Evolutionary conservation across 2,113 vertebrate species (phyloP).

Genomic region (Heterochromis multidens): DNA sequence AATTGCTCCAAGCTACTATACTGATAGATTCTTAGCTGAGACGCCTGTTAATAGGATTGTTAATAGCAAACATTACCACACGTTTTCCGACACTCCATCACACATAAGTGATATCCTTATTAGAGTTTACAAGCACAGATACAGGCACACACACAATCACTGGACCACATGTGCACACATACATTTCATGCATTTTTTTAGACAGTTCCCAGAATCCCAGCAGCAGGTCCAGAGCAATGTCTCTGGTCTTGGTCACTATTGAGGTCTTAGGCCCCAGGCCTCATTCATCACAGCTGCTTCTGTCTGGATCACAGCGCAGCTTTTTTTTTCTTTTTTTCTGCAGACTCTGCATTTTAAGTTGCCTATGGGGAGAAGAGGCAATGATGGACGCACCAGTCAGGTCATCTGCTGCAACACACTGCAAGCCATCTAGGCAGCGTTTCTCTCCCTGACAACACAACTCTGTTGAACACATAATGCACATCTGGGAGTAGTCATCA

Average conservation of each 20-base stretch:
- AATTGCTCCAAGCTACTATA: slow-evolving; percentile 28
- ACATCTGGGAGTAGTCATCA: slow-evolving; percentile 48
- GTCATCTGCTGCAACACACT: slow-evolving; percentile 43
- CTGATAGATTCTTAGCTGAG: slow-evolving; percentile 28
- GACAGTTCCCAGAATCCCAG: slow-evolving; percentile 18
- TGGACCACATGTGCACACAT: background rate
- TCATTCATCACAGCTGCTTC: slow-evolving; percentile 68
- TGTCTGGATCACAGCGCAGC: slow-evolving; percentile 37
- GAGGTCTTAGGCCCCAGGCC: slow-evolving; percentile 43
- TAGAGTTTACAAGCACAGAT: background rate
- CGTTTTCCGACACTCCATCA: slow-evolving; percentile 12
- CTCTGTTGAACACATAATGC: slow-evolving; percentile 13
- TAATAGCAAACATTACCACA: slow-evolving; percentile 39
- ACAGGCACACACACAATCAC: background rate
- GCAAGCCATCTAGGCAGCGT: slow-evolving; percentile 23
- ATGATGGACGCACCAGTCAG: slow-evolving; percentile 62
- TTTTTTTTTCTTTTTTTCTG: slow-evolving; percentile 40
- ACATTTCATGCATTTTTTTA: background rate
- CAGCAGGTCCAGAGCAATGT: slow-evolving; percentile 34
- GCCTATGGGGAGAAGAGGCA: slow-evolving; percentile 26
- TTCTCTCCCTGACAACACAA: slow-evolving; percentile 28
- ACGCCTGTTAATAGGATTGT: slow-evolving; percentile 29
- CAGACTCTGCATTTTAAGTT: slow-evolving; percentile 53
- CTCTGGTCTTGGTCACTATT: slow-evolving; percentile 57
- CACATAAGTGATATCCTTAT: slow-evolving; percentile 11